A percentile compares a stretch with the other conserved stretches of the same genome.
phyloP scores from a whole-genome alignment of 2,113 vertebrate species.

The Dolichotis patagonum region DNA sequence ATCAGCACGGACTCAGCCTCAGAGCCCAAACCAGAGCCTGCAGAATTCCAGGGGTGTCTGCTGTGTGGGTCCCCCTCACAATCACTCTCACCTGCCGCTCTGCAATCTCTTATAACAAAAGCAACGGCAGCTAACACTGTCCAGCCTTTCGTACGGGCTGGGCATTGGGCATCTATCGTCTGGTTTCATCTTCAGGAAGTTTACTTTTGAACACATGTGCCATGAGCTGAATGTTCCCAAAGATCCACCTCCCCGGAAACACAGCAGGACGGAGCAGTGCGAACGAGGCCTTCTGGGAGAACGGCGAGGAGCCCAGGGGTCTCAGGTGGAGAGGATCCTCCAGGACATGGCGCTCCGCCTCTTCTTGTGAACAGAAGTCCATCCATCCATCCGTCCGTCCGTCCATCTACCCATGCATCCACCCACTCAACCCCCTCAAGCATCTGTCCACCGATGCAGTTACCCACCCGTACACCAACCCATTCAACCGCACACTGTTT shows the following conservation, averaged over 20 bases:
- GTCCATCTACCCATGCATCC: background rate
- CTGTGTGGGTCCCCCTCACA: background rate
- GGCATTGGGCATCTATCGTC: background rate
- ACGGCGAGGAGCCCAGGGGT: background rate
- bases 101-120: background rate
- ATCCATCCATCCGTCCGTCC: background rate
- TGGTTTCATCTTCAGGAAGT: background rate
- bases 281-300: background rate
- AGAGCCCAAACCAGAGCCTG: background rate
- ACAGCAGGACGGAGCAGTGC: background rate
- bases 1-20: slow-evolving; percentile 52
- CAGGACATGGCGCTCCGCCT: background rate
- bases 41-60: background rate
- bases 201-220: background rate
- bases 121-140: too few relatives aligned
- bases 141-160: background rate
- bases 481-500: background rate
- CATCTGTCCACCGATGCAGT: accelerated
- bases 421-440: background rate
- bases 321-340: background rate
- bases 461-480: background rate
- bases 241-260: background rate
- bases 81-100: background rate
- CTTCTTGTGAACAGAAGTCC: background rate
- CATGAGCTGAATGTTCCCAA: background rate